Conservation (phyloP, 2,888 invertebrate genomes). For the Matsumyia berberina region DNA sequence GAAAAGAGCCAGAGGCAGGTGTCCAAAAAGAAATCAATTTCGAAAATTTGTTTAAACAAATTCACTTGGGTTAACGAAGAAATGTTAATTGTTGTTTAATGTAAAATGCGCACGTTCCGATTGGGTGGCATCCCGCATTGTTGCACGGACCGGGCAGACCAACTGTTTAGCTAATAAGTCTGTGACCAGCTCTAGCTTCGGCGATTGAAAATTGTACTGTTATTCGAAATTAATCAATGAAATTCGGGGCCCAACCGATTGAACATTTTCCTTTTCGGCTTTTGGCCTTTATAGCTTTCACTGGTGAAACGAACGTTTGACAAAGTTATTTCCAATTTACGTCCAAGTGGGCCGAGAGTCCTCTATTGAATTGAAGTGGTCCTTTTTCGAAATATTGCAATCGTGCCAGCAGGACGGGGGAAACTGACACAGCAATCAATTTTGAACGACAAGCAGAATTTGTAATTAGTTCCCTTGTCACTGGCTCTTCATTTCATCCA, state of each 20-base stretch:
- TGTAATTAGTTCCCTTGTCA: too few relatives aligned
- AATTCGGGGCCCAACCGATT: conserved; percentile 24
- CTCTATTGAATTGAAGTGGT: too few relatives aligned
- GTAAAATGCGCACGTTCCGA: conserved; percentile 65
- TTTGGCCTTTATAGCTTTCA: conserved; percentile 42
- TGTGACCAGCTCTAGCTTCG: background rate
- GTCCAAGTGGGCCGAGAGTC: too few relatives aligned
- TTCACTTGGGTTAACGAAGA: conserved; percentile 26
- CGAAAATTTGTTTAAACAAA: conserved; percentile 59
- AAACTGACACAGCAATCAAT: too few relatives aligned
- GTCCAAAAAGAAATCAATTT: conserved; percentile 73
- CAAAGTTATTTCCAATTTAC: background rate
- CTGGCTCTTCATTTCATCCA: too few relatives aligned
- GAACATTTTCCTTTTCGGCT: background rate
- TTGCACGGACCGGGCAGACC: conserved; percentile 52
- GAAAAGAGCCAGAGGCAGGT: conserved; percentile 33
- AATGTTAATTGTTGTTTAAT: conserved; percentile 63
- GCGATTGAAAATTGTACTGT: conserved; percentile 42
- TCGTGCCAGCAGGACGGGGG: too few relatives aligned
- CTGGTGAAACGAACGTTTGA: conserved; percentile 3
- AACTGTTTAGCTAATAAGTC: conserved; percentile 35
- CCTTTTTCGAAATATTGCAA: too few relatives aligned
- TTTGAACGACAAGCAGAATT: too few relatives aligned
- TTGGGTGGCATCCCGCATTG: conserved; percentile 69
- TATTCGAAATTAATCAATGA: conserved; percentile 45